Base-by-base conservation (phyloP, 2,888 invertebrate species). In the Acronicta aceris region DNA sequence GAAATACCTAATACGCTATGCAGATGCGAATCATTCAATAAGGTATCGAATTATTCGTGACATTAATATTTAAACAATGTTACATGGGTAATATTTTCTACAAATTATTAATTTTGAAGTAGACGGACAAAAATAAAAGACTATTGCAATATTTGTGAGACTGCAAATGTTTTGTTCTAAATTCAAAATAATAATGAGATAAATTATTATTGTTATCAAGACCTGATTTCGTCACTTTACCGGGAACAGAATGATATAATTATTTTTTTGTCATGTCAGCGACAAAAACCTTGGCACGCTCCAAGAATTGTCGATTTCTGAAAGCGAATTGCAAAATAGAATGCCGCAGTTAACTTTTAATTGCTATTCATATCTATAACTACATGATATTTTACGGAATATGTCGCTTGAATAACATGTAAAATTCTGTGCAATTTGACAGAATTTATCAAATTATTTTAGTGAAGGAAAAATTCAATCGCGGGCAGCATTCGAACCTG, bases 201-300 rank as follows among this genome's bases (percentile, higher is more conserved):
- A 46, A 59, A 49, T 17, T 40, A 13, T 13, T 25, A 46, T 46
- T 30, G 15, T 9, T 53, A 64, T 47, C 48, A 41, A 65, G 47
- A 46, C 3, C 50, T 40, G 30, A 70, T 71, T 71, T 63, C 66
- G 43, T 49, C 40, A 62, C 42, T 17, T 27, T 50, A 30, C 13
- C 27, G 54, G 17, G n/a, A 69, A 58, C 63, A 57, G 42, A 59
- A 54, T 49, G 30, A 49, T 59, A 47, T 51, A 47, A 50, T 74
- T 64, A 40, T 51, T 30, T 67, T 73, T 74, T 74, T 71, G 65
- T 60, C 60, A 62, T 59, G 55, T 51, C 17, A 47, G 25, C 56
- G 43, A 53, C 43, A 56, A 54, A 63, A 73, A 21, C 76, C 76
- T 76, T 76, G 76, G 65, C 76, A 56, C 41, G 58, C 53, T 70